Evolutionary conservation across 1,140 invertebrate genomes (phyloP).

Genomic region (Steinernema feltiae): DNA sequence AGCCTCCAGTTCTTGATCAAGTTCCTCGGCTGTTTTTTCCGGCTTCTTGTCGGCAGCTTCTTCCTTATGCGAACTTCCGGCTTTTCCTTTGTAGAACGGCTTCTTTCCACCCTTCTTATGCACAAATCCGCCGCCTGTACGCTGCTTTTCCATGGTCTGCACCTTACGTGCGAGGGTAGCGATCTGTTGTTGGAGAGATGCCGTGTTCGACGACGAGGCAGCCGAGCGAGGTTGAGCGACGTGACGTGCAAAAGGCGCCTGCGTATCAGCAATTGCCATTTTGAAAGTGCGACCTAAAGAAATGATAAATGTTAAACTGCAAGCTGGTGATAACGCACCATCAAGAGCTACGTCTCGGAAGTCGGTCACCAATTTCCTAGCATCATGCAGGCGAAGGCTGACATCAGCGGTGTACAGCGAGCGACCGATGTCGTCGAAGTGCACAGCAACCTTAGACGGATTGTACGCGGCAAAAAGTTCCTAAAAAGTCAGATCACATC

Average conservation of each 20-base stretch:
- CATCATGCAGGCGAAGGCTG: not conserved
- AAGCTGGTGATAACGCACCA: too few species aligned
- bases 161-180: too few species aligned
- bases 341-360: not conserved
- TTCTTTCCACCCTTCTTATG: not conserved
- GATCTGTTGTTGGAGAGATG: too few species aligned
- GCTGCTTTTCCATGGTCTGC: too few species aligned
- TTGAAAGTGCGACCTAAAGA: not conserved
- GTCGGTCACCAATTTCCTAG: not conserved
- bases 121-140: not conserved
- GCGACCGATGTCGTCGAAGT: not conserved
- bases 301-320: too few species aligned
- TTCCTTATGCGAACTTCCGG: not conserved
- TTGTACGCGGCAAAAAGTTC: not conserved
- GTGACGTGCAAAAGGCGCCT: too few species aligned
- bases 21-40: not conserved
- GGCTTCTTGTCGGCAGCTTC: not conserved
- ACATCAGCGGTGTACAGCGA: not conserved
- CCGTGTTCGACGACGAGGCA: too few species aligned
- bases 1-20: not conserved
- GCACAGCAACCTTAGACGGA: not conserved
- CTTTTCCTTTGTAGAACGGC: too few species aligned
- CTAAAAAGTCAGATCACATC: too few species aligned
- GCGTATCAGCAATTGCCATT: not conserved
- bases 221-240: not conserved